Percentiles rank a stretch among this genome's conserved stretches.
phyloP scores from a whole-genome alignment of 2,888 invertebrate genomes.

The Rutpela maculata region DNA sequence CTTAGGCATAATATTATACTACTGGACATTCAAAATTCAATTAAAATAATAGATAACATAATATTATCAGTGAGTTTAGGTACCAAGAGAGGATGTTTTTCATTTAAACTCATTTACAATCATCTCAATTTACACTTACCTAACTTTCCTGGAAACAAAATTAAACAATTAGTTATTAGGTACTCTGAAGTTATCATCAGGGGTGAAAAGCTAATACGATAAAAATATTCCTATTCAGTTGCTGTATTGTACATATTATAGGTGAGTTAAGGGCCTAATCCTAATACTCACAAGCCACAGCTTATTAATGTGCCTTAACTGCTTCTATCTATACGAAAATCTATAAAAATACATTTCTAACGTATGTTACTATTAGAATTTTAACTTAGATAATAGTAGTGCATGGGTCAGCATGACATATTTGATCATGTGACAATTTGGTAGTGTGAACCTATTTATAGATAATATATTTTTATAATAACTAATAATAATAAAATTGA shows the following conservation, averaged over 20 bases:
- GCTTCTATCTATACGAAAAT: constrained; percentile 12
- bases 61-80: too few relatives aligned
- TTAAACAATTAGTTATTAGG: constrained; percentile 45
- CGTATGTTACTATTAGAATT: constrained; percentile 1
- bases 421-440: not conserved
- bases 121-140: not conserved
- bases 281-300: constrained; percentile 15
- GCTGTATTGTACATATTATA: constrained; percentile 34
- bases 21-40: too few relatives aligned
- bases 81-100: not conserved
- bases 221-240: constrained; percentile 44
- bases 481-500: not conserved
- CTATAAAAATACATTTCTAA: not conserved
- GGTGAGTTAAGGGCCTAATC: constrained; percentile 49
- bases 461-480: too few relatives aligned
- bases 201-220: constrained; percentile 48
- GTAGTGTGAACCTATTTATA: not conserved
- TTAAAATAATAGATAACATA: not conserved
- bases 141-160: not conserved
- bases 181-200: constrained; percentile 49
- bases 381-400: constrained; percentile 12
- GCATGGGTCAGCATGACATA: constrained; percentile 30
- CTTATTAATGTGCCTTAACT: constrained; percentile 10
- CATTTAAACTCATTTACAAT: not conserved
- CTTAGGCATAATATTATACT: too few relatives aligned